Evolutionary conservation across 1,140 invertebrate species (phyloP).

Genomic region (Dreissena polymorpha): DNA sequence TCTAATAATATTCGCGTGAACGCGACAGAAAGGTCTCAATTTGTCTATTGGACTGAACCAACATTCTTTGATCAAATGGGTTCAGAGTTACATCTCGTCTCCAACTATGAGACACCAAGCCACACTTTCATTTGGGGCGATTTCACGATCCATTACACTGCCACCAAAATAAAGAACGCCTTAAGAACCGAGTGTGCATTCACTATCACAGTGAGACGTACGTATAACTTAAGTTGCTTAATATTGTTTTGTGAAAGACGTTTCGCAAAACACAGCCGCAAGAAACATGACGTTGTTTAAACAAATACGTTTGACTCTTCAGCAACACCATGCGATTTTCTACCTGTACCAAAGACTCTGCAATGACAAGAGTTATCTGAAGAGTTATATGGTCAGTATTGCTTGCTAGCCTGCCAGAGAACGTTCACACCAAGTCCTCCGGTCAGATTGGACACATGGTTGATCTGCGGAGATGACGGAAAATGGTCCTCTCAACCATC

Average conservation of each 20-base stretch:
- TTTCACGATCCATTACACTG: constrained; percentile 31
- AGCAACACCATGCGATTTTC: constrained; percentile 18
- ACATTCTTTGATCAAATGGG: neutral
- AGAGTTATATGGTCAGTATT: neutral
- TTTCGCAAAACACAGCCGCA: neutral
- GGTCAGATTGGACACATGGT: neutral
- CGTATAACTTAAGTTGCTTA: constrained; percentile 4
- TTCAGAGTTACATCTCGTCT: neutral
- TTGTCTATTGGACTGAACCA: neutral
- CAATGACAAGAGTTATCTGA: neutral
- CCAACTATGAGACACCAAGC: constrained; percentile 28
- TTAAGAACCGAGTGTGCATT: constrained; percentile 40
- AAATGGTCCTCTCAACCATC: neutral
- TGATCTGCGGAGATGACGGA: constrained; percentile 8
- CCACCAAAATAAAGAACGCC: constrained; percentile 37
- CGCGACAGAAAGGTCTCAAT: constrained; percentile 3
- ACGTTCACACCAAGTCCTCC: neutral
- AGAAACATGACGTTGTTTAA: neutral
- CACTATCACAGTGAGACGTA: constrained; percentile 32
- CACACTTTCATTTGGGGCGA: constrained; percentile 35
- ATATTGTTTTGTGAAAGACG: neutral
- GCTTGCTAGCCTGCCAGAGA: neutral
- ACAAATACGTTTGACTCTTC: neutral
- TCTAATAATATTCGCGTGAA: neutral
- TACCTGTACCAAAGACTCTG: neutral